Evolutionary conservation across 2,797 vertebrate species (phyloP).

Genomic region (Petrocephalus schoutedeni): DNA sequence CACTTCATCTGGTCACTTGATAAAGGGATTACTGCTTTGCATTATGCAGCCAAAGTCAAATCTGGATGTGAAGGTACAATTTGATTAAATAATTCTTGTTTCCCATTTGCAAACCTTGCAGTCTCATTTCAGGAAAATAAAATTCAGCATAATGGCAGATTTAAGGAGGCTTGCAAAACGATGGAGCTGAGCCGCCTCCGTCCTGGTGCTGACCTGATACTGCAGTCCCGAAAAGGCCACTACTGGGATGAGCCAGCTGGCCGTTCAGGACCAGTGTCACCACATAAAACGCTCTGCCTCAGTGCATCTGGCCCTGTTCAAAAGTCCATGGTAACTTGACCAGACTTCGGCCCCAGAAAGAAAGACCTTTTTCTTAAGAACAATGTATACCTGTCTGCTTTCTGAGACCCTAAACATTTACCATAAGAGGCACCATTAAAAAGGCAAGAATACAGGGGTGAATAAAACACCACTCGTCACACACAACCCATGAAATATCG

Average conservation of each 20-base stretch:
- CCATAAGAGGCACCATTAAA: background rate
- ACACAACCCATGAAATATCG: background rate
- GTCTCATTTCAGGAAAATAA: conserved; percentile 58
- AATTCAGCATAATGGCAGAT: conserved; percentile 72
- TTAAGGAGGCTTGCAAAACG: conserved; percentile 42
- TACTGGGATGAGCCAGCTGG: background rate
- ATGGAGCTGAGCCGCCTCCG: conserved; percentile 26
- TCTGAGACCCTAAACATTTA: background rate
- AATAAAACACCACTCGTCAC: background rate
- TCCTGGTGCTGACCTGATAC: background rate
- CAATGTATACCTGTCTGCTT: background rate
- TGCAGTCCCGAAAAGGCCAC: background rate
- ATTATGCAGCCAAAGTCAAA: conserved; percentile 62
- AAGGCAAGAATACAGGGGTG: background rate
- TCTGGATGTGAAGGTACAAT: conserved; percentile 63
- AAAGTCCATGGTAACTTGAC: background rate
- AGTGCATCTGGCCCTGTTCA: background rate
- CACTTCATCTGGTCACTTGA: conserved; percentile 64
- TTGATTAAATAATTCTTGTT: conserved; percentile 73
- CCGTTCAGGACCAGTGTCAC: background rate
- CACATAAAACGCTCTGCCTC: background rate
- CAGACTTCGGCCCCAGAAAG: background rate
- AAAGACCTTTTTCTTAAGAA: background rate
- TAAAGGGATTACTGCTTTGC: conserved; percentile 70
- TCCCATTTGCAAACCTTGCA: conserved; percentile 66